Base-by-base conservation (phyloP, 2,113 vertebrate genomes). In the Sinocyclocheilus grahami region DNA sequence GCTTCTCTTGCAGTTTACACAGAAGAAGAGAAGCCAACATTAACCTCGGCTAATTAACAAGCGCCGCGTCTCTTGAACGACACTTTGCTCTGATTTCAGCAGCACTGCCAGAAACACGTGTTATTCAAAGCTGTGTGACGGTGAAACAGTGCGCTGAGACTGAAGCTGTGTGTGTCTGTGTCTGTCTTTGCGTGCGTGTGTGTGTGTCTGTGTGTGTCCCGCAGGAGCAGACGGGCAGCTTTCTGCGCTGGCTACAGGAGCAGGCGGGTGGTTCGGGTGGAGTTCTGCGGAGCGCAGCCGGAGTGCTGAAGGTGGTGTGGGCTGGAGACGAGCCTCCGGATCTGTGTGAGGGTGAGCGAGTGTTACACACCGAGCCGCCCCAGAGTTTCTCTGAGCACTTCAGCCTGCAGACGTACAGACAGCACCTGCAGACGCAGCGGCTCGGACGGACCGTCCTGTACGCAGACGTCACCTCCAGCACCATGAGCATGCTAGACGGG, bases 401-500 rank as follows among this genome's bases (percentile, higher is more conserved):
- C 90, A 93, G 76, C 89, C 84, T 97, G 16, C 85, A 96, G n/a
- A 93, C 83, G 0, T 99, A 99, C 81, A 90, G 86, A 10, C 88
- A 94, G 67, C 94, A 97, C 84, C 93, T 99, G 89, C 94, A 92
- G 46, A 97, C 96, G 51, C 89, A 88, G 53, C 90, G 84, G 0
- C 93, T 99, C 63, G 98, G 98, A 0, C 96, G 93, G 87, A 91
- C 94, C 0, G 16, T 99, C 53, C 93, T 99, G 22, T 98, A 97
- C 16, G 85, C 95, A 0, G 96, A 99, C 86, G 95, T 97, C 7
- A 93, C 93, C 1, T 88, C 96, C 0, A 96, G 95, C 0, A 99
- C 98, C 39, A 99, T 99, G 96, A 93, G 93, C 84, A 95, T 99
- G n/a, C 92, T 99, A 72, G 96, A 97, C 0, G 97, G 97, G 98